Conservation (phyloP, 2,888 invertebrate genomes). For the Drosophila mimica region DNA sequence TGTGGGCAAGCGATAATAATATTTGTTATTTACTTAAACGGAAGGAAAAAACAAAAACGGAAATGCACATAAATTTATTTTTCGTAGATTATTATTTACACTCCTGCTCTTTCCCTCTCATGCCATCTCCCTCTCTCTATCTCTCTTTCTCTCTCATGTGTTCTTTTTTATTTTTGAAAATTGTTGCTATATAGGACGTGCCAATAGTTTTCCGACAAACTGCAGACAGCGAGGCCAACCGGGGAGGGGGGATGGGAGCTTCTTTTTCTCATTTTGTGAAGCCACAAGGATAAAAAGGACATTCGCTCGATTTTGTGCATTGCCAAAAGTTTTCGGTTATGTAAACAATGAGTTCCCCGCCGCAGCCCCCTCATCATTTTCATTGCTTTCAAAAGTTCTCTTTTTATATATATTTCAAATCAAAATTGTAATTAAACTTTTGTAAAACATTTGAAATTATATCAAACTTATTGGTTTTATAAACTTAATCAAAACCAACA, state of each 20-base stretch:
- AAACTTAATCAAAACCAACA: not conserved
- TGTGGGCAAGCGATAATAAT: slow-evolving; percentile 82
- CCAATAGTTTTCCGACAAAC: slow-evolving; percentile 38
- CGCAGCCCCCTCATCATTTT: not conserved
- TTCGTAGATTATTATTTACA: slow-evolving; percentile 73
- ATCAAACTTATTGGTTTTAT: not conserved
- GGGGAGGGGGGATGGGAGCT: not conserved
- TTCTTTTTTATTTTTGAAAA: slow-evolving; percentile 1
- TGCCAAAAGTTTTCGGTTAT: slow-evolving; percentile 11
- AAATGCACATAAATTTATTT: slow-evolving; percentile 84
- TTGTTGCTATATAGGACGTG: slow-evolving; percentile 16
- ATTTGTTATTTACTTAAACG: slow-evolving; percentile 84
- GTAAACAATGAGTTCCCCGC: slow-evolving; percentile 3
- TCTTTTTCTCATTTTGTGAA: slow-evolving; percentile 1
- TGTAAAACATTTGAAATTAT: not conserved
- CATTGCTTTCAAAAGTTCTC: not conserved
- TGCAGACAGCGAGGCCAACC: not conserved
- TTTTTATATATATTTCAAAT: not conserved
- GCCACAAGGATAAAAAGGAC: slow-evolving; percentile 5
- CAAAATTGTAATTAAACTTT: not conserved
- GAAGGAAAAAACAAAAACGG: slow-evolving; percentile 82
- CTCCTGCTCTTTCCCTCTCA: not conserved
- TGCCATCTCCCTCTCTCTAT: not conserved
- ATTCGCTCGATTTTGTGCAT: slow-evolving; percentile 1
- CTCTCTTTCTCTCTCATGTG: not conserved